A percentile compares a stretch with the other conserved stretches of the same genome.
phyloP scores from a whole-genome alignment of 2,797 vertebrate species.

The Sebastiscus albofasciatus region DNA sequence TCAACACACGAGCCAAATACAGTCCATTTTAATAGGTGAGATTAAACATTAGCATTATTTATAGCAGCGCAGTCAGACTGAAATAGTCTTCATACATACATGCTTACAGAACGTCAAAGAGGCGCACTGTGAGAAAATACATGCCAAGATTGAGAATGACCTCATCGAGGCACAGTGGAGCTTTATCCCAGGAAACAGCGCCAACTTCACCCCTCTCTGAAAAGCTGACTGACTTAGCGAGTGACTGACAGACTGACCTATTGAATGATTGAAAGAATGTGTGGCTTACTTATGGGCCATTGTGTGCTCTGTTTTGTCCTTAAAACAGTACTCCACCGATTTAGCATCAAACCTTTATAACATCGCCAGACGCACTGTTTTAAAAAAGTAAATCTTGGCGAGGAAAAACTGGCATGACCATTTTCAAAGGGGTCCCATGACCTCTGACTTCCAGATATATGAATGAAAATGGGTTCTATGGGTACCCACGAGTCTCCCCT shows the following conservation, averaged over 20 bases:
- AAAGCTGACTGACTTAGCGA: conserved; percentile 12
- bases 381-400: too few relatives aligned
- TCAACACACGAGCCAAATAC: conserved; percentile 8
- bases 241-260: conserved; percentile 31
- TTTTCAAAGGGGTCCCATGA: too few relatives aligned
- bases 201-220: conserved; percentile 29
- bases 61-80: neutral
- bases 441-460: too few relatives aligned
- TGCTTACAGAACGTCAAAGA: neutral
- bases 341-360: neutral
- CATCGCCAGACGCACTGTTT: too few relatives aligned
- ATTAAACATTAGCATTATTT: conserved; percentile 12
- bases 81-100: conserved; percentile 9
- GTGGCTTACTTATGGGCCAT: conserved; percentile 1
- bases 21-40: conserved; percentile 11
- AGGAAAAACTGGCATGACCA: too few relatives aligned
- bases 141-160: conserved; percentile 23
- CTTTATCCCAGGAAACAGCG: conserved; percentile 28
- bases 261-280: conserved; percentile 10
- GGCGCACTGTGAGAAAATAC: conserved; percentile 32
- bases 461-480: too few relatives aligned
- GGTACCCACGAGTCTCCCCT: too few relatives aligned
- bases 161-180: conserved; percentile 9
- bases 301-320: neutral
- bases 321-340: neutral